A percentile compares a stretch with the other conserved stretches of the same genome.
Conservation (phyloP, 2,797 vertebrate genomes). For the Lates japonicus region DNA sequence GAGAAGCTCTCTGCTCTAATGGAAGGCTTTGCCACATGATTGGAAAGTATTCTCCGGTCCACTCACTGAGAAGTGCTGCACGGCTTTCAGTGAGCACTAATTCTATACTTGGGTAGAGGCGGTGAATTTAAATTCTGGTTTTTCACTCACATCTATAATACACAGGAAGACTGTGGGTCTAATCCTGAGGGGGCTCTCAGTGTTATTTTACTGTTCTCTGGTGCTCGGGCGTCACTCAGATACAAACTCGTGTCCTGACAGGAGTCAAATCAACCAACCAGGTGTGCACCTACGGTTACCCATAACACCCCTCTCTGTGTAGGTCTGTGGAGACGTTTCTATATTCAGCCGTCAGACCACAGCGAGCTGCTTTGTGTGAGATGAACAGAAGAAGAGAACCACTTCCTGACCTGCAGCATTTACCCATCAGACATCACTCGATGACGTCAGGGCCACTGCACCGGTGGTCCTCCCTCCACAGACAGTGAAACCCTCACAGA, state of each 20-base stretch:
- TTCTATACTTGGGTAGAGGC: neutral
- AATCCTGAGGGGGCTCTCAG: too few species aligned
- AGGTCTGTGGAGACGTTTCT: too few species aligned
- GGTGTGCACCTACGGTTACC: neutral
- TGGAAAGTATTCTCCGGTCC: neutral
- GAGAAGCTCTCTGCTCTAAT: conserved; percentile 3
- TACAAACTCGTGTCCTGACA: neutral
- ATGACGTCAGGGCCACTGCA: too few species aligned
- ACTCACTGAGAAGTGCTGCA: neutral
- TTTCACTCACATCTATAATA: neutral
- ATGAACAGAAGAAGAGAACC: too few species aligned
- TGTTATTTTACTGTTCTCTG: neutral
- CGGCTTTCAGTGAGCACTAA: neutral
- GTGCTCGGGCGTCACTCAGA: neutral
- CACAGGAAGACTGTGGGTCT: too few species aligned
- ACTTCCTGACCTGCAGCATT: too few species aligned
- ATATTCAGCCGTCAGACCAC: too few species aligned
- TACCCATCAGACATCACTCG: too few species aligned
- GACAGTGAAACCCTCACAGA: too few species aligned
- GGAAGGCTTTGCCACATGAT: neutral
- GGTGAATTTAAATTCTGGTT: neutral
- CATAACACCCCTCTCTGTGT: too few species aligned
- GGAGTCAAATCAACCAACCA: neutral
- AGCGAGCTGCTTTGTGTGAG: too few species aligned
- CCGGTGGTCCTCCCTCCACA: too few species aligned